Evolutionary conservation across 2,113 vertebrate genomes (phyloP).

Genomic region (Romanogobio albipinnatus): DNA sequence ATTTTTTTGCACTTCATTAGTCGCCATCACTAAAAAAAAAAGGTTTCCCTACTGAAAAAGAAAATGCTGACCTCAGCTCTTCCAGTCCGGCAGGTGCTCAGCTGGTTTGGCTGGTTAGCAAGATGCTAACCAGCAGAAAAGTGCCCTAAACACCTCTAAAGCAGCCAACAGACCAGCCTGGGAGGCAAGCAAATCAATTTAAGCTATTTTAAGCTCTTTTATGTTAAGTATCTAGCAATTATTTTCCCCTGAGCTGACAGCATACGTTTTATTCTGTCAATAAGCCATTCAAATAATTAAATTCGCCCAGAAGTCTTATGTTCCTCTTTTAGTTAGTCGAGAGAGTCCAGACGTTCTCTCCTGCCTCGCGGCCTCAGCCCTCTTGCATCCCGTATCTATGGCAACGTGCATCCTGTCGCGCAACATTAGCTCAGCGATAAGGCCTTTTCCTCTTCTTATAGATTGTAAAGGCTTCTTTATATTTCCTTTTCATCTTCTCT

Average conservation of each 20-base stretch:
- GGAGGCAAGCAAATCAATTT: not conserved
- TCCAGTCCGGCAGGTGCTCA: not conserved
- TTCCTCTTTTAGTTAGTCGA: not conserved
- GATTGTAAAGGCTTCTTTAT: not conserved
- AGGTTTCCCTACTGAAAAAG: not conserved
- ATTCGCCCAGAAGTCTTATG: not conserved
- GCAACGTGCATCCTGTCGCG: slow-evolving; percentile 68
- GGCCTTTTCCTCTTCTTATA: not conserved
- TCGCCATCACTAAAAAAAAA: not conserved
- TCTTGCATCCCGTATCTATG: slow-evolving; percentile 77
- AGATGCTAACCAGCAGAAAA: not conserved
- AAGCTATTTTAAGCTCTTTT: not conserved
- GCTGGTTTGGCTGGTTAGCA: not conserved
- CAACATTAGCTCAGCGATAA: no score
- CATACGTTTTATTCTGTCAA: not conserved
- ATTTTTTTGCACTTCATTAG: no score
- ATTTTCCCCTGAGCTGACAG: not conserved
- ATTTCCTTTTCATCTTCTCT: not conserved
- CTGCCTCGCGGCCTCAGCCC: slow-evolving; percentile 24
- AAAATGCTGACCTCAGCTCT: not conserved
- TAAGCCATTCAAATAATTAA: slow-evolving; percentile 9
- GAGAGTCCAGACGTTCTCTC: not conserved
- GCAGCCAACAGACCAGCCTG: not conserved
- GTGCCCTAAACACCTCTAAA: not conserved
- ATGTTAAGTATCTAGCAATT: not conserved